Evolutionary conservation across 2,888 invertebrate genomes (phyloP), one percentile per base, ranked within the genome.

Genomic region (Belgica antarctica): DNA sequence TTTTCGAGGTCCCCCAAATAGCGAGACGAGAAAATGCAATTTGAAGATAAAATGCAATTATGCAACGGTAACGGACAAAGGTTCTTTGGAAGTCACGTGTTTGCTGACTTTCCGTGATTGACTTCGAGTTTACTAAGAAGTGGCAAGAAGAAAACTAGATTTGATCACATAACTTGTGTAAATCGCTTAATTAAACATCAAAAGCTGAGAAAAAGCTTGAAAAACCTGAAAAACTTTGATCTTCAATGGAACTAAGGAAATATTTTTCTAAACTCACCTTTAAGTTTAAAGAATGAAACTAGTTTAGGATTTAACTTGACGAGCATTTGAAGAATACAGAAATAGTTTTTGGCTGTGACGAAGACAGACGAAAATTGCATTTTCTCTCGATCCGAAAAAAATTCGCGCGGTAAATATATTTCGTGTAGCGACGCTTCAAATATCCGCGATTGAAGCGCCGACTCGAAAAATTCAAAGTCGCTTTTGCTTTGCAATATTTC

Each of bases 1-100:
- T 25, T 28, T 66, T 66, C 66, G 66, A 66, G 66, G 66, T 66
- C 66, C 46, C 66, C 47, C 28, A 17, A 66, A 47, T 66, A 28
- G 12, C 22, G n/a, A n/a, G 25, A 34, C n/a, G n/a, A n/a, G n/a
- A n/a, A n/a, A n/a, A n/a, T n/a, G n/a, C n/a, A n/a, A n/a, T n/a
- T n/a, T n/a, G n/a, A n/a, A n/a, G n/a, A n/a, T n/a, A n/a, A n/a
- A n/a, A n/a, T n/a, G n/a, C n/a, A n/a, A n/a, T n/a, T n/a, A n/a
- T n/a, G n/a, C n/a, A n/a, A n/a, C n/a, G n/a, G n/a, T n/a, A n/a
- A n/a, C n/a, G n/a, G n/a, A n/a, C n/a, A n/a, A n/a, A n/a, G n/a
- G n/a, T n/a, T n/a, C n/a, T n/a, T n/a, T n/a, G n/a, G n/a, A n/a
- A n/a, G n/a, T n/a, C n/a, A n/a, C n/a, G n/a, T n/a, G n/a, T n/a